Conservation (phyloP, 2,113 vertebrate genomes). For the Aegotheles bennettii region DNA sequence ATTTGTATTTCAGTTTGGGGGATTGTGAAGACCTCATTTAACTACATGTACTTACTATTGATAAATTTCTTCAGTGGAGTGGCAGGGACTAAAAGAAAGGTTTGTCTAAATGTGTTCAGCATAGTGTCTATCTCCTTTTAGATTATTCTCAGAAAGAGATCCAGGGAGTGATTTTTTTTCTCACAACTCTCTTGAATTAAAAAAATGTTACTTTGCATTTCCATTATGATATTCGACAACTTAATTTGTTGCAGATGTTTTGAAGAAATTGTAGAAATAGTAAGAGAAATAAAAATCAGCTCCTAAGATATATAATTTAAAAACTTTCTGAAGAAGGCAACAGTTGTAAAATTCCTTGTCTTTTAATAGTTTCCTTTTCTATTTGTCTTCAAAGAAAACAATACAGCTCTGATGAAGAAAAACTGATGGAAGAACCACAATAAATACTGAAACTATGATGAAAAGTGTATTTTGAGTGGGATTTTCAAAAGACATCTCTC, state of each 20-base stretch:
- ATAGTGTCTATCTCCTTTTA: background rate
- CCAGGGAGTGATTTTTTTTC: background rate
- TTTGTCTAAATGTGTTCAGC: background rate
- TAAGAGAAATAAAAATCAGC: background rate
- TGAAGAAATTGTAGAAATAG: background rate
- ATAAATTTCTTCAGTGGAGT: background rate
- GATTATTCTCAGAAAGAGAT: background rate
- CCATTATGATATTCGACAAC: background rate
- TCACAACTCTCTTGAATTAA: background rate
- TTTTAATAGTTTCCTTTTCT: background rate
- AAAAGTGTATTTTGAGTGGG: background rate
- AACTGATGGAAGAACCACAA: background rate
- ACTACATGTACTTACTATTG: background rate
- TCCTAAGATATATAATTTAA: background rate
- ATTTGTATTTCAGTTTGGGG: background rate
- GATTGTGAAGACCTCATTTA: background rate
- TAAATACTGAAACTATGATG: background rate
- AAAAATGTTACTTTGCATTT: background rate
- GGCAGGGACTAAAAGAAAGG: background rate
- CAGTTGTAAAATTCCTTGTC: background rate
- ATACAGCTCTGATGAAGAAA: background rate
- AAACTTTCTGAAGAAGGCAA: background rate
- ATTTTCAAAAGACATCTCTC: background rate
- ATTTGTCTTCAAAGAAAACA: background rate
- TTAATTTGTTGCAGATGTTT: background rate